Evolutionary conservation across 2,888 invertebrate species (phyloP).

Genomic region (Lathronympha strigana): DNA sequence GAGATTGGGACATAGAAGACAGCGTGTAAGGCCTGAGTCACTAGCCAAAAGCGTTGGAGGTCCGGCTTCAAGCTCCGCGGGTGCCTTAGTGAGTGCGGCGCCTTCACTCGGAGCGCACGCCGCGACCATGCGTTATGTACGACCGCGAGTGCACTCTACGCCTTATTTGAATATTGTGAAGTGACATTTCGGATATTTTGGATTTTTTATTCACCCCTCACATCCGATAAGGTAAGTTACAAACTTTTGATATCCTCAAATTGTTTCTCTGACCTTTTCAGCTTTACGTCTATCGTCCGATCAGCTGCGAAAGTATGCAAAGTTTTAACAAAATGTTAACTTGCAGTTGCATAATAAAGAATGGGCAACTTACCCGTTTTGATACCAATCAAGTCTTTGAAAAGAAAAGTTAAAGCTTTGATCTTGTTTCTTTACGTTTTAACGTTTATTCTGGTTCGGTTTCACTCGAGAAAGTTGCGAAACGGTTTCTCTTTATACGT

Average conservation of each 20-base stretch:
- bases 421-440: neutral
- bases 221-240: conserved; percentile 54
- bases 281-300: conserved; percentile 56
- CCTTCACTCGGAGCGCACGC: conserved; percentile 64
- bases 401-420: conserved; percentile 4
- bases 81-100: conserved; percentile 69
- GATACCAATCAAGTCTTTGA: conserved; percentile 17
- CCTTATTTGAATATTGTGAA: conserved; percentile 67
- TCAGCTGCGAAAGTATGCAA: conserved; percentile 74
- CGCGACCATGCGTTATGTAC: conserved; percentile 67
- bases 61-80: conserved; percentile 43
- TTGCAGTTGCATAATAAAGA: conserved; percentile 31
- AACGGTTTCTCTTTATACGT: conserved; percentile 38
- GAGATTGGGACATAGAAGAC: conserved; percentile 31
- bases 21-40: conserved; percentile 33
- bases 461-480: conserved; percentile 41
- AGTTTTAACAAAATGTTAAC: conserved; percentile 36
- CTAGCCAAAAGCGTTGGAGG: conserved; percentile 36
- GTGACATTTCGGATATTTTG: conserved; percentile 61
- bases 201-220: conserved; percentile 58
- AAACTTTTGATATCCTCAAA: neutral
- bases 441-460: conserved; percentile 29
- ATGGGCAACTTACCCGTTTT: conserved; percentile 24
- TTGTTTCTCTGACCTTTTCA: conserved; percentile 52
- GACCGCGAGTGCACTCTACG: conserved; percentile 70